phyloP scores from a whole-genome alignment of 2,888 invertebrate species.

The Cecidostiba fungosa region DNA sequence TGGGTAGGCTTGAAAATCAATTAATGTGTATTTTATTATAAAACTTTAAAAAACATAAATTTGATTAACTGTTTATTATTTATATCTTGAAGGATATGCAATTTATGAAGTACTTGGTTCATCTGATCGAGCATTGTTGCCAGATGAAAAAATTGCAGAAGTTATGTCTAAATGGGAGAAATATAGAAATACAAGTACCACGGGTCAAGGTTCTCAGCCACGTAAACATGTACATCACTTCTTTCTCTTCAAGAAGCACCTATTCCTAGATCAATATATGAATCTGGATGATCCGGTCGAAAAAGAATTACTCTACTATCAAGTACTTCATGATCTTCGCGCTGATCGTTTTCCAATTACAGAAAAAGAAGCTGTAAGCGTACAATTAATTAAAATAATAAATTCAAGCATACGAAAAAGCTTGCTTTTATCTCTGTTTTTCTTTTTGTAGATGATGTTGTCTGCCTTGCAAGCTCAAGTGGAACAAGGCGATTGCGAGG shows the following conservation, averaged over 20 bases:
- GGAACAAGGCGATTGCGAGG: constrained; percentile 92
- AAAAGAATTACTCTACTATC: constrained; percentile 96
- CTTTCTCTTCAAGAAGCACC: constrained; percentile 90
- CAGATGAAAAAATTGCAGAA: constrained; percentile 95
- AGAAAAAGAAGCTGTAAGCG: constrained; percentile 94
- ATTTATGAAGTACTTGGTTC: constrained; percentile 95
- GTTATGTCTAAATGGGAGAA: constrained; percentile 98
- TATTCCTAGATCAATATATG: constrained; percentile 90
- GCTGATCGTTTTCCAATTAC: constrained; percentile 96
- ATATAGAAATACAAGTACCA: constrained; percentile 88
- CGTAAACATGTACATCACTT: constrained; percentile 84
- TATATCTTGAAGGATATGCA: constrained; percentile 87
- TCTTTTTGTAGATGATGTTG: constrained; percentile 89
- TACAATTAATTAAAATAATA: background rate
- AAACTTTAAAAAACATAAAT: constrained; percentile 12
- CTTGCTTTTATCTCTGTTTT: background rate
- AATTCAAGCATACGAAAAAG: constrained; percentile 9
- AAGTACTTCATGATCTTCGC: constrained; percentile 93
- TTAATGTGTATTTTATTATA: background rate
- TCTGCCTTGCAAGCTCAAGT: constrained; percentile 96
- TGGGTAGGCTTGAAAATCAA: constrained; percentile 81
- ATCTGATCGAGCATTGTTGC: constrained; percentile 91
- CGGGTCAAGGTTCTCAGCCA: constrained; percentile 83
- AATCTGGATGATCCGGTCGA: constrained; percentile 93
- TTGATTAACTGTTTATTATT: background rate